phyloP scores from a whole-genome alignment of 2,888 invertebrate genomes.

The Amorpha juglandis region DNA sequence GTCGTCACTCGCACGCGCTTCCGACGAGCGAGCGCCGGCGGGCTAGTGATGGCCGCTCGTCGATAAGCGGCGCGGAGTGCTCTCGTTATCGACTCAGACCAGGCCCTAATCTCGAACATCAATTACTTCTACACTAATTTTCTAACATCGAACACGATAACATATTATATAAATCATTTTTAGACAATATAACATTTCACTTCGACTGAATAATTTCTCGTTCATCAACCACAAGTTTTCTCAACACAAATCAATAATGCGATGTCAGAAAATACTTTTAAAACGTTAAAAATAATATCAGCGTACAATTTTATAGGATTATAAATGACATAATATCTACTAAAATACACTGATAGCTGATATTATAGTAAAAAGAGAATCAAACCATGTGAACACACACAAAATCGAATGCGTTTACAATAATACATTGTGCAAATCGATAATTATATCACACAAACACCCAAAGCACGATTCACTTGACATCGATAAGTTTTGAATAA shows the following conservation, averaged over 20 bases:
- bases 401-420: slow-evolving; percentile 1
- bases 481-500: slow-evolving; percentile 1
- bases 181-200: slow-evolving; percentile 2
- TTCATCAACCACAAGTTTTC: not conserved
- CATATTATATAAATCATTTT: not conserved
- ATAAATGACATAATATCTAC: not conserved
- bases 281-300: not conserved
- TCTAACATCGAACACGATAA: slow-evolving; percentile 16
- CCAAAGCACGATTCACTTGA: slow-evolving; percentile 9
- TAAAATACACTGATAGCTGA: not conserved
- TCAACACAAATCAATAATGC: slow-evolving; percentile 1
- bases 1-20: slow-evolving; percentile 53
- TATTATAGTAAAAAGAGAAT: slow-evolving; percentile 9
- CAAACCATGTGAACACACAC: slow-evolving; percentile 6
- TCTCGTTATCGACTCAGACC: slow-evolving; percentile 26
- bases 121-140: slow-evolving; percentile 1
- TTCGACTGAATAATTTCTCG: not conserved
- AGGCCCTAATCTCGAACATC: slow-evolving; percentile 4
- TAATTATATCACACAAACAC: not conserved
- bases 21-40: slow-evolving; percentile 39
- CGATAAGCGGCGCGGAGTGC: slow-evolving; percentile 51
- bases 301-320: slow-evolving; percentile 6
- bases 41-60: slow-evolving; percentile 36
- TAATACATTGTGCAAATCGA: not conserved
- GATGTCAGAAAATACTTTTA: slow-evolving; percentile 9